phyloP scores from a whole-genome alignment of 1,140 invertebrate species.

The Drosophila tani region DNA sequence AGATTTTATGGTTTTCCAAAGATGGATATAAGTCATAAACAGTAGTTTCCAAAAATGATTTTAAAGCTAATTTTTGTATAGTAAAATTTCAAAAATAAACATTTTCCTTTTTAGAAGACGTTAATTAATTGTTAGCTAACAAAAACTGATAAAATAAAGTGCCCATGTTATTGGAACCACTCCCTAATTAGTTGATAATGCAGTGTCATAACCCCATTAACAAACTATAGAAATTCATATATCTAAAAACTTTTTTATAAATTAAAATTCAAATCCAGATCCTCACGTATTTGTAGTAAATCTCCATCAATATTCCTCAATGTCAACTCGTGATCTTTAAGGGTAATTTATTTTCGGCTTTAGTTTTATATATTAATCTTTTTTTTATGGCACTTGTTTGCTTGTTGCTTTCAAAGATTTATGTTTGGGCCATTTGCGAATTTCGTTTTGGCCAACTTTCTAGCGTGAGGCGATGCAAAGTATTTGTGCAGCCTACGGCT shows the following conservation, averaged over 20 bases:
- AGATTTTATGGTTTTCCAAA: no score
- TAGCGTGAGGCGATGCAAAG: slow-evolving; percentile 78
- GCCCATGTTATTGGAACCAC: no score
- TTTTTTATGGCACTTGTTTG: slow-evolving; percentile 38
- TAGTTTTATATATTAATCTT: slow-evolving; percentile 22
- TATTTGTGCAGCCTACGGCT: slow-evolving; percentile 23
- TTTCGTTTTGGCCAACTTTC: slow-evolving; percentile 79
- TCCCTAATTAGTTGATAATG: no score
- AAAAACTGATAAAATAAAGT: no score
- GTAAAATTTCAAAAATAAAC: neutral
- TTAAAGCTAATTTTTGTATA: neutral
- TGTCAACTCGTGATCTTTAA: neutral
- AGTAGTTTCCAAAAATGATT: no score
- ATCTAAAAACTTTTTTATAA: neutral
- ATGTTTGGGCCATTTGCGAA: slow-evolving; percentile 52
- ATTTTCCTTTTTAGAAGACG: neutral
- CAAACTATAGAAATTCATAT: neutral
- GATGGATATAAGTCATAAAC: no score
- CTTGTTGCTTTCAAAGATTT: slow-evolving; percentile 25
- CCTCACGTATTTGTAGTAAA: neutral
- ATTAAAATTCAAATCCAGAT: neutral
- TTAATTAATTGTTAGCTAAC: neutral
- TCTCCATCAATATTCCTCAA: neutral
- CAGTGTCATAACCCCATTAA: no score
- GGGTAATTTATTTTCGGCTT: slow-evolving; percentile 24